Percentiles rank a stretch among this genome's conserved stretches.
Conservation (phyloP, 1,140 invertebrate species). For the Megalonaias nervosa region DNA sequence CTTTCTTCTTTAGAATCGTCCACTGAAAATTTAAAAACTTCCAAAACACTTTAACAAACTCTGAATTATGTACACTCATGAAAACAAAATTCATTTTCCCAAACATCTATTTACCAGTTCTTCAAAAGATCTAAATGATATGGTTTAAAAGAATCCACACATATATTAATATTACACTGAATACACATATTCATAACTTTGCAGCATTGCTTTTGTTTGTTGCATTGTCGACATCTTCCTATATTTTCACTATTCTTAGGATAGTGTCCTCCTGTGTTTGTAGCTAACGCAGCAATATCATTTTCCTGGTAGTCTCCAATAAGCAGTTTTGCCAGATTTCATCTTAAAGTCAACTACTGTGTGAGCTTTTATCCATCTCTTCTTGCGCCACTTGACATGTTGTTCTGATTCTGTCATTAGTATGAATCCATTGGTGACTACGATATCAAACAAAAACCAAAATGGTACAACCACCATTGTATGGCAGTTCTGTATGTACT, state of each 20-base stretch:
- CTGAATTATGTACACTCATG: too few species aligned
- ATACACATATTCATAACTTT: not conserved
- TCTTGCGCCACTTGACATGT: conserved; percentile 7
- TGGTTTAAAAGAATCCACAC: too few species aligned
- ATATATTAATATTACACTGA: too few species aligned
- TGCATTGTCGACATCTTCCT: not conserved
- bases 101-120: too few species aligned
- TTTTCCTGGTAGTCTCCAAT: conserved; percentile 1
- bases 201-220: not conserved
- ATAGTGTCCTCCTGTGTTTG: not conserved
- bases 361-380: not conserved
- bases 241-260: not conserved
- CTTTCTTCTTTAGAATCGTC: too few species aligned
- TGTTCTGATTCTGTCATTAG: conserved; percentile 26
- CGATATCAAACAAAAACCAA: conserved; percentile 28
- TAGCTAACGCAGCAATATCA: not conserved
- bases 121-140: too few species aligned
- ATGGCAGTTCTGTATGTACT: conserved; percentile 4
- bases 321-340: conserved; percentile 7
- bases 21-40: too few species aligned
- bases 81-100: too few species aligned
- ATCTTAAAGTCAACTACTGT: conserved; percentile 13
- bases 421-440: conserved; percentile 18
- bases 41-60: too few species aligned
- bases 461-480: conserved; percentile 36